Evolutionary conservation across 1,140 invertebrate genomes (phyloP), one percentile per base, ranked within the genome.

Genomic region (Drosophila bocqueti): DNA sequence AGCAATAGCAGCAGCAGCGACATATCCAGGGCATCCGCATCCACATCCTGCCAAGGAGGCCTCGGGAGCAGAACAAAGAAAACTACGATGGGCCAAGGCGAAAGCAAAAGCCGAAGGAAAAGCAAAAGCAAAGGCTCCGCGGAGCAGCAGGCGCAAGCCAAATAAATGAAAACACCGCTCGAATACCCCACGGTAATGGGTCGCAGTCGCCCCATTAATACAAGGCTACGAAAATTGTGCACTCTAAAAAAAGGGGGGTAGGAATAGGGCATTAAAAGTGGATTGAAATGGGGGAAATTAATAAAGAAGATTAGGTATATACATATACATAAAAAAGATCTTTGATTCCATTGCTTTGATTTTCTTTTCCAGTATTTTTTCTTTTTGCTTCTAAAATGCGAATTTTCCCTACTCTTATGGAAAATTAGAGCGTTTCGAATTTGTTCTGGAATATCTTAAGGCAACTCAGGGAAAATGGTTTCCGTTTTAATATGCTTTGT

Each of bases 141-240:
- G 31, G 21, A 61, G 24, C 45, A 45, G 50, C 31, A 42, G 58
- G 61, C 38, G 49, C 36, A 36, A 26, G 26, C 40, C 50, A 65
- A 84, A 78, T 83, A 76, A 89, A 84, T 81, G 74, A 81, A 81
- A 83, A 75, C 66, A 87, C 69, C 43, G 67, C 79, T 65, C 43
- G 65, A 65, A 78, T 87, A 78, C 81, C 81, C 84, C 84, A 87
- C 84, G 77, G 84, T 89, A 87, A 87, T 87, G 84, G 81, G 84
- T 81, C 74, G 81, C 66, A 40, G 54, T 72, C 18, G 45, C 15
- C 43, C 66, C 47, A 77, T 87, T 80, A 76, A 77, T 76, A 78
- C 62, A 74, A 68, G 43, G 38, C 8, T 38, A 61, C 26, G 59
- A 49, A 63, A 40, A 45, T 10, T 57, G 9, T 43, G 29, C 47